These are phyloP conservation scores for Andrena haemorrhoa DNA, from an alignment of 2,888 invertebrate species.

Conservation along the genomic window DNA sequence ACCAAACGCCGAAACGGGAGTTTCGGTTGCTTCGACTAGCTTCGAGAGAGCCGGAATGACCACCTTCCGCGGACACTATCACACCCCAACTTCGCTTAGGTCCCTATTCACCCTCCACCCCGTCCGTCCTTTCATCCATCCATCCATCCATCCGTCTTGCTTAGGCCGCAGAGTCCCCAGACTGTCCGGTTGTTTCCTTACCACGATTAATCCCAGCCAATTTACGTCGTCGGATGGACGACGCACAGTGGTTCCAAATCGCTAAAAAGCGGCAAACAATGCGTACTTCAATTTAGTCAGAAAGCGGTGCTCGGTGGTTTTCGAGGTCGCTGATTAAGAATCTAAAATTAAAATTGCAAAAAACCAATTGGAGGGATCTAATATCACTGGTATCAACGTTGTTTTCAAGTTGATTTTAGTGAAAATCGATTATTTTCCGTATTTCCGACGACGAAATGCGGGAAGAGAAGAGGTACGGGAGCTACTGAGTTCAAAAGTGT, in stretches of 20 bases:
- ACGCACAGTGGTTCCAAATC: background rate
- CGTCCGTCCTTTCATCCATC: conserved; percentile 9
- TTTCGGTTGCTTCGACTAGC: conserved; percentile 21
- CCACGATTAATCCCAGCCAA: conserved; percentile 76
- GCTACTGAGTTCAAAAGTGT: too few species aligned
- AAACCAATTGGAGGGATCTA: too few species aligned
- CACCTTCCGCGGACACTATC: conserved; percentile 39
- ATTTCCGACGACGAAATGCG: too few species aligned
- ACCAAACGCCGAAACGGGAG: conserved; percentile 13
- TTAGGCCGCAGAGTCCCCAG: conserved; percentile 30
- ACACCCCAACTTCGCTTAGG: conserved; percentile 59
- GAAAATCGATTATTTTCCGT: too few species aligned
- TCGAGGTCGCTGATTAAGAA: too few species aligned
- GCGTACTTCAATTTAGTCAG: background rate
- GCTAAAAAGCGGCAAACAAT: too few species aligned
- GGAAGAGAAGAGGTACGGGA: too few species aligned
- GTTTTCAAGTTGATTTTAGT: too few species aligned
- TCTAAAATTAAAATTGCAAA: too few species aligned
- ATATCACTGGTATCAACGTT: too few species aligned
- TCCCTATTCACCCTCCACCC: conserved; percentile 72
- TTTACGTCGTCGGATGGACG: conserved; percentile 54
- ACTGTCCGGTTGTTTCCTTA: conserved; percentile 47
- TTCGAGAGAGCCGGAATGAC: conserved; percentile 32
- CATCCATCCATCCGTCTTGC: conserved; percentile 23
- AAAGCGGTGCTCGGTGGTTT: too few species aligned